These are phyloP conservation scores for Imbricaverruca yamaguchii DNA, from an alignment of 2,888 invertebrate genomes.

Conservation along the genomic window DNA sequence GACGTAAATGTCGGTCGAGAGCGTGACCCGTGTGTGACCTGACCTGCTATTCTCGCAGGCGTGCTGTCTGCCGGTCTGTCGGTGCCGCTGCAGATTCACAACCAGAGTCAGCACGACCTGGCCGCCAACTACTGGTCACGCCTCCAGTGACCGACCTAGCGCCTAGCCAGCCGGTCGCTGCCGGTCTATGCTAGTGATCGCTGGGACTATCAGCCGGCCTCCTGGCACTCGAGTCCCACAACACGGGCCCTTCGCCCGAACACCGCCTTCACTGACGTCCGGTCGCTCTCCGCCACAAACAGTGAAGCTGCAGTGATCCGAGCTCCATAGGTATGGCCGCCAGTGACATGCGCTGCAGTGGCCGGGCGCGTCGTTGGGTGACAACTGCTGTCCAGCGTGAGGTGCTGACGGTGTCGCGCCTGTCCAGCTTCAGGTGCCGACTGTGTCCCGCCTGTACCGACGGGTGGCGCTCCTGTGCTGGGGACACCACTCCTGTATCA, in stretches of 20 bases:
- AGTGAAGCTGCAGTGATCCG: not conserved
- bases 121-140: constrained; percentile 34
- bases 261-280: not conserved
- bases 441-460: too few relatives aligned
- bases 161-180: not conserved
- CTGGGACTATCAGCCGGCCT: not conserved
- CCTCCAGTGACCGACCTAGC: constrained; percentile 31
- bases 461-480: too few relatives aligned
- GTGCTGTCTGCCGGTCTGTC: constrained; percentile 33
- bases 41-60: constrained; percentile 24
- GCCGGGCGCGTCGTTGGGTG: not conserved
- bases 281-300: too few relatives aligned
- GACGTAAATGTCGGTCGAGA: too few relatives aligned
- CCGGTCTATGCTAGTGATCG: constrained; percentile 25
- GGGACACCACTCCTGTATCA: too few relatives aligned
- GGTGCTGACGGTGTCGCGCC: too few relatives aligned
- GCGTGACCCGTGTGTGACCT: too few relatives aligned
- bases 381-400: too few relatives aligned
- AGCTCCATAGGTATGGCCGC: not conserved
- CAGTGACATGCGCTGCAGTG: not conserved
- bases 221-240: not conserved
- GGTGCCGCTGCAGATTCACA: constrained; percentile 34
- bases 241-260: not conserved
- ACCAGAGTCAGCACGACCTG: constrained; percentile 32
- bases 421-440: too few relatives aligned